These are phyloP conservation scores for Chiloscyllium plagiosum DNA, from an alignment of 2,113 vertebrate species.

Conservation along the genomic window DNA sequence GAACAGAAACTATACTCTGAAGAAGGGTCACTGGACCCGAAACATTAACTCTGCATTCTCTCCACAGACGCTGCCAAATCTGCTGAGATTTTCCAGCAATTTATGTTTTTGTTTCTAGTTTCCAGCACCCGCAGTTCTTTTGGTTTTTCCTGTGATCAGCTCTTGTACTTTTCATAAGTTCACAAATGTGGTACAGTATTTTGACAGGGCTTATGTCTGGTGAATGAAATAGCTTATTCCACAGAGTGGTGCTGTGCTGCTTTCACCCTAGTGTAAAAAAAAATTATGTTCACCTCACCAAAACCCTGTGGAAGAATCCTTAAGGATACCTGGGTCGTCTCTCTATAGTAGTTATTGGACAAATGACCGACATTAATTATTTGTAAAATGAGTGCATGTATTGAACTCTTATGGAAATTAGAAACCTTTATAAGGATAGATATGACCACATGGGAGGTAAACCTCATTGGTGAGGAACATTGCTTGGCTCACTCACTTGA, in stretches of 20 bases:
- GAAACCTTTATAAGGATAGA: not conserved
- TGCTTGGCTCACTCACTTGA: not conserved
- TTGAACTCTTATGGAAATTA: not conserved
- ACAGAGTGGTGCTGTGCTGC: not conserved
- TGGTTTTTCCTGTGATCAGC: not conserved
- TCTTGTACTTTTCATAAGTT: not conserved
- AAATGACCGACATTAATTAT: not conserved
- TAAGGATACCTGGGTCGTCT: not conserved
- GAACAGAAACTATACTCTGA: not conserved
- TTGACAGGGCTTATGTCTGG: not conserved
- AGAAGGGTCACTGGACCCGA: too few relatives aligned
- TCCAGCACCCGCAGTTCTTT: too few relatives aligned
- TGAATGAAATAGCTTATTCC: not conserved
- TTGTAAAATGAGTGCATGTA: not conserved
- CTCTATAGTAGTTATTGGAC: too few relatives aligned
- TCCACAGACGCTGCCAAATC: too few relatives aligned
- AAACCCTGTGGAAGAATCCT: not conserved
- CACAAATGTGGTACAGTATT: not conserved
- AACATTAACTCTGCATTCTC: too few relatives aligned
- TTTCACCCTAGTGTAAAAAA: not conserved
- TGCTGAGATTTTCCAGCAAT: too few relatives aligned
- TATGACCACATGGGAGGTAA: not conserved
- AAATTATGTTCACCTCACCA: not conserved
- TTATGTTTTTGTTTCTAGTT: too few relatives aligned
- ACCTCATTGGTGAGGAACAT: not conserved